phyloP scores from a whole-genome alignment of 2,888 invertebrate genomes.

The Bombyx huttoni region DNA sequence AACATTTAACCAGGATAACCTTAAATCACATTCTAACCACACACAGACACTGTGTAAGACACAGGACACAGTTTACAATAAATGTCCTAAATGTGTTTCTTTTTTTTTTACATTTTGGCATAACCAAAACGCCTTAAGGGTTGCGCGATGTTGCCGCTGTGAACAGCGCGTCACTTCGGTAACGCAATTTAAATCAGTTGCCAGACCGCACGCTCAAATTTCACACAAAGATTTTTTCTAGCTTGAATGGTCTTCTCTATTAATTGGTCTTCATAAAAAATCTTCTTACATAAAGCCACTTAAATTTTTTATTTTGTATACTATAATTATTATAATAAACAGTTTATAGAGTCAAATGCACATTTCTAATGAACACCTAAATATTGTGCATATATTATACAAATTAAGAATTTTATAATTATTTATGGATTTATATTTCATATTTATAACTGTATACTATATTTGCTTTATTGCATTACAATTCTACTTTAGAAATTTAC shows the following conservation, averaged over 20 bases:
- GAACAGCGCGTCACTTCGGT: slow-evolving; percentile 4
- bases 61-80: too few relatives aligned
- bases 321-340: slow-evolving; percentile 7
- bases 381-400: slow-evolving; percentile 36
- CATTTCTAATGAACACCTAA: slow-evolving; percentile 32
- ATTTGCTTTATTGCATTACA: not conserved
- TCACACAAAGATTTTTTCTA: not conserved
- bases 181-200: slow-evolving; percentile 6
- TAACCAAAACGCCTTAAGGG: slow-evolving; percentile 2
- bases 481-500: not conserved
- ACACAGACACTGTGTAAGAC: too few relatives aligned
- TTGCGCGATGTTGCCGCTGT: slow-evolving; percentile 28
- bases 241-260: not conserved
- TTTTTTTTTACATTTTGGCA: not conserved
- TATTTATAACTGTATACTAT: slow-evolving; percentile 4
- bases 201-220: slow-evolving; percentile 4
- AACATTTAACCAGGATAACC: too few relatives aligned
- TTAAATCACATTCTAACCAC: too few relatives aligned
- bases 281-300: not conserved
- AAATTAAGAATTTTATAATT: slow-evolving; percentile 46
- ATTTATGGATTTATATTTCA: slow-evolving; percentile 21
- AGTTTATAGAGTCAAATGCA: slow-evolving; percentile 23
- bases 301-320: not conserved
- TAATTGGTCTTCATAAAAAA: not conserved
- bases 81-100: not conserved